Evolutionary conservation across 2,797 vertebrate genomes (phyloP), one percentile per base, ranked within the genome.

Genomic region (Cyprinodon diabolis): DNA sequence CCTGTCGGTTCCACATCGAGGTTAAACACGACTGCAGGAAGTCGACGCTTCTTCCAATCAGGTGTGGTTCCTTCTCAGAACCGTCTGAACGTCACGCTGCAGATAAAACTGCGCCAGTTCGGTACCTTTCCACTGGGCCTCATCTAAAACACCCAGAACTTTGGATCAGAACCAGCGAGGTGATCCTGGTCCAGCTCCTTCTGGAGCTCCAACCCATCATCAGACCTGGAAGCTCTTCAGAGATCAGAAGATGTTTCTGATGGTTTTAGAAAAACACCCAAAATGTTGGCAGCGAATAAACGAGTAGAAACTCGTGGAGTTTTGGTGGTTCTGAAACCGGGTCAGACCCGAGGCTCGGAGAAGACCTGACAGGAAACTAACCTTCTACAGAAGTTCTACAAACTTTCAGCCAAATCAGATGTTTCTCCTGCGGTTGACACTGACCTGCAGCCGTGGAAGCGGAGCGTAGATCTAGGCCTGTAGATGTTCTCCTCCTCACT

Each of bases 401-500:
- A 30, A 30, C 30, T n/a, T n/a, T n/a, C n/a, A n/a, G n/a, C n/a
- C n/a, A 30, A 30, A 30, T 0, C 6, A 43, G 6, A n/a, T 17
- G 21, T 11, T 25, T 5, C n/a, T 57, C 30, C 40, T 37, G 4
- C 13, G 35, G 23, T 1, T 10, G 4, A 30, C 8, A 67, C 88
- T 89, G 68, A 90, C 88, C 84, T 37, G 66, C 45, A 66, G 37
- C 66, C 17, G 71, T 56, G 45, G 62, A 70, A 40, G 13, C 21
- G 0, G 62, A 15, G 12, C 6, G 45, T 8, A 51, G 54, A 0
- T 40, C 3, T 0, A 10, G 49, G 4, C 57, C 71, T 79, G 45
- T 37, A 11, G 75, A 30, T 71, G 72, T 35, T 82, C 71, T 83
- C 82, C 71, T 83, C 82, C 17, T 1, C 17, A 55, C 68, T 76